Percentiles rank a stretch among this genome's conserved stretches.
Evolutionary conservation across 2,888 invertebrate species (phyloP).

Genomic region (Mechanitis mazaeus): DNA sequence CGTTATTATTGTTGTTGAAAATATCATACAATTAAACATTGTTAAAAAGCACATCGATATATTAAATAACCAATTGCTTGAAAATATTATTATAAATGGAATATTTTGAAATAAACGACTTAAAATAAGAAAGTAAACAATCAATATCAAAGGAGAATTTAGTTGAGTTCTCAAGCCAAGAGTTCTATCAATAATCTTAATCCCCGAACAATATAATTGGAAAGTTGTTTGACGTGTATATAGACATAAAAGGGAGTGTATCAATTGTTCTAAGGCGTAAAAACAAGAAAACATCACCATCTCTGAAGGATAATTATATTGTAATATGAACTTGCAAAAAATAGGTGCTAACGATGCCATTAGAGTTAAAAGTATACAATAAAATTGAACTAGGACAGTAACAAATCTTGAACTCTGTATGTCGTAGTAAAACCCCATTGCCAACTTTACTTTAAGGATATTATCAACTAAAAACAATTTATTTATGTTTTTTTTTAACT

Average conservation of each 20-base stretch:
- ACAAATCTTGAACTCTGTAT: not conserved
- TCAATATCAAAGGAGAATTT: not conserved
- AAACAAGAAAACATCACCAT: not conserved
- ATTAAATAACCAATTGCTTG: too few species aligned
- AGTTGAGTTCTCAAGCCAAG: not conserved
- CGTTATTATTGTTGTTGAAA: not conserved
- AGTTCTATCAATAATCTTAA: not conserved
- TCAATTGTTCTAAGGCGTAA: not conserved
- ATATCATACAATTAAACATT: not conserved
- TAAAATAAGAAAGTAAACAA: not conserved
- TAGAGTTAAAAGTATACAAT: not conserved
- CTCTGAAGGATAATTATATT: not conserved
- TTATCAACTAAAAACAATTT: not conserved
- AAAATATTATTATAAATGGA: too few species aligned
- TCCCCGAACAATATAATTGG: not conserved
- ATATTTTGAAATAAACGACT: not conserved
- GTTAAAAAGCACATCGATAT: not conserved
- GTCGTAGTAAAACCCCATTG: slow-evolving; percentile 1
- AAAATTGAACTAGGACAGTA: not conserved
- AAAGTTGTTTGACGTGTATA: not conserved
- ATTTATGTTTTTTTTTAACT: not conserved
- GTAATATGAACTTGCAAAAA: not conserved
- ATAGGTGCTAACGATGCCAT: not conserved
- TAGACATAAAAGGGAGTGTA: not conserved
- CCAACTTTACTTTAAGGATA: not conserved